Percentiles rank a stretch among this genome's conserved stretches.
phyloP scores from a whole-genome alignment of 2,797 vertebrate species.

The Gastrophryne carolinensis region DNA sequence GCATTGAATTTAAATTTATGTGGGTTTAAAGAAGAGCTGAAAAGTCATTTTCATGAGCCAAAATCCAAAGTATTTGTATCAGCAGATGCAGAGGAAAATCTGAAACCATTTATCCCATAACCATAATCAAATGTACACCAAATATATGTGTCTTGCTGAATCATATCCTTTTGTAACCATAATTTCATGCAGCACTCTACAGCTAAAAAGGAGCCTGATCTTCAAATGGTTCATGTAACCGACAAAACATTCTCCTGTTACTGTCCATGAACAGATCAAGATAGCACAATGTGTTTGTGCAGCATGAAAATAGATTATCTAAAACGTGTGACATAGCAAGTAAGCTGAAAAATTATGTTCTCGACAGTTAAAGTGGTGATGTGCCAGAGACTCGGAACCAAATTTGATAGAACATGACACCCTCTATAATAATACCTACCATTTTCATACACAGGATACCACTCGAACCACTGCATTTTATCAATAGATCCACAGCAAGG shows the following conservation, averaged over 20 bases:
- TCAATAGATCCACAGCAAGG: too few species aligned
- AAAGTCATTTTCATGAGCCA: not conserved
- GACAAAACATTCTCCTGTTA: not conserved
- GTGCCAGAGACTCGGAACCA: too few species aligned
- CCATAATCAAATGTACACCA: not conserved
- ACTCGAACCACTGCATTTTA: too few species aligned
- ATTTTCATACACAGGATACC: too few species aligned
- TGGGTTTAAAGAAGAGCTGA: conserved; percentile 10
- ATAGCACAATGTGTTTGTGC: too few species aligned
- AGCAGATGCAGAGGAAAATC: conserved; percentile 21
- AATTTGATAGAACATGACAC: too few species aligned
- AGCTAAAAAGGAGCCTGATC: not conserved
- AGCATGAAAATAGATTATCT: too few species aligned
- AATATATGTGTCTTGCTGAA: conserved; percentile 1
- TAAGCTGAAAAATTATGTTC: too few species aligned
- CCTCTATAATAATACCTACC: too few species aligned
- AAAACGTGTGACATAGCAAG: not conserved
- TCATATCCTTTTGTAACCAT: not conserved
- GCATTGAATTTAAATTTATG: not conserved
- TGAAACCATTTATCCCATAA: conserved; percentile 6
- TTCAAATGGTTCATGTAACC: not conserved
- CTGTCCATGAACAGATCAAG: too few species aligned
- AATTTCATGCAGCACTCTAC: not conserved
- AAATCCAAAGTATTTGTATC: conserved; percentile 7
- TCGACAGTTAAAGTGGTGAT: too few species aligned